These are phyloP conservation scores for Drosophila ohnishii DNA, from an alignment of 1,140 invertebrate species.

Conservation along the genomic window DNA sequence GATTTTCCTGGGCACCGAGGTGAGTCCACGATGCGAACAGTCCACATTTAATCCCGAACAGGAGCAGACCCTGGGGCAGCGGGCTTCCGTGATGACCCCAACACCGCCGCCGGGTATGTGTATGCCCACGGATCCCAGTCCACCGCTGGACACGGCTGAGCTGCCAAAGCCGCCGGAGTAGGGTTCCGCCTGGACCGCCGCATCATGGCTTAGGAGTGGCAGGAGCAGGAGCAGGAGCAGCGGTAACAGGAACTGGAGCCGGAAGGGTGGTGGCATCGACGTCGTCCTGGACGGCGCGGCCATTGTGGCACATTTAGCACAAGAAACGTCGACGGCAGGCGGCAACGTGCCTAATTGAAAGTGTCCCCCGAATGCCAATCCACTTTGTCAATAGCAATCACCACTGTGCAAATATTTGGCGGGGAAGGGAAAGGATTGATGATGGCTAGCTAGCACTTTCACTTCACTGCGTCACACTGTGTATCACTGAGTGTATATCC, in stretches of 20 bases:
- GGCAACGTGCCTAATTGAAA: slow-evolving; percentile 81
- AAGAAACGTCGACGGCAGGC: slow-evolving; percentile 48
- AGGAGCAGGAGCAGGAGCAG: slow-evolving; percentile 23
- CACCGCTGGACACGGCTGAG: slow-evolving; percentile 66
- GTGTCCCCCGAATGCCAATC: slow-evolving; percentile 68
- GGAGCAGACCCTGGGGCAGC: slow-evolving; percentile 91
- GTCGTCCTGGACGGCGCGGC: slow-evolving; percentile 66
- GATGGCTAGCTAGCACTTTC: slow-evolving; percentile 29
- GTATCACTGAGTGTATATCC: slow-evolving; percentile 22
- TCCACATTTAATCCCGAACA: slow-evolving; percentile 91
- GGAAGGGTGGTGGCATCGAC: slow-evolving; percentile 67
- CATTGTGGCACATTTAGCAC: slow-evolving; percentile 77
- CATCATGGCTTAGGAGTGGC: slow-evolving; percentile 25
- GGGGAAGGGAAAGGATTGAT: slow-evolving; percentile 63
- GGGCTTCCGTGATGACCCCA: slow-evolving; percentile 75
- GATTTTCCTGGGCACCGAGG: slow-evolving; percentile 90
- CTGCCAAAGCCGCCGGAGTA: slow-evolving; percentile 70
- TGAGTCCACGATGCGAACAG: slow-evolving; percentile 91
- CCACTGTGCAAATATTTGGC: slow-evolving; percentile 69
- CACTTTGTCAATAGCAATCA: slow-evolving; percentile 81
- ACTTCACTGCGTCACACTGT: slow-evolving; percentile 27
- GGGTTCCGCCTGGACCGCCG: slow-evolving; percentile 62
- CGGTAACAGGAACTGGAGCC: slow-evolving; percentile 49
- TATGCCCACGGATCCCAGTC: slow-evolving; percentile 75
- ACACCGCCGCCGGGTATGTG: slow-evolving; percentile 79